These are phyloP conservation scores for Erannis defoliaria DNA, from an alignment of 2,888 invertebrate genomes.

Conservation along the genomic window DNA sequence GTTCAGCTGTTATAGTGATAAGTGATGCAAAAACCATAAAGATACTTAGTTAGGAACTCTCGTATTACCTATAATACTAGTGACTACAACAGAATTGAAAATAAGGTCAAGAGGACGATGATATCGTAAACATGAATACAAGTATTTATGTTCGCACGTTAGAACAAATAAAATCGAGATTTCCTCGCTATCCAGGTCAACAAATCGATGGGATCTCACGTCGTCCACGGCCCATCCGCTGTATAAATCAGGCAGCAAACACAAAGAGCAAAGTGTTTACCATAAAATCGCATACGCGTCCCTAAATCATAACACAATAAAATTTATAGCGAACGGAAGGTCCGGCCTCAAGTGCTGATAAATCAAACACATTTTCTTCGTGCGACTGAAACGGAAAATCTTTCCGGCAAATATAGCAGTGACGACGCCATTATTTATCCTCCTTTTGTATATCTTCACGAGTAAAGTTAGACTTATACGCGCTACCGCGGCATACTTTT, in stretches of 20 bases:
- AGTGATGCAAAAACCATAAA: too few species aligned
- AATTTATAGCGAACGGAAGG: conserved; percentile 85
- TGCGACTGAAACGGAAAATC: conserved; percentile 79
- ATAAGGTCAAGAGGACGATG: too few species aligned
- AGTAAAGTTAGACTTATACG: conserved; percentile 36
- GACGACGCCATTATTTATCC: conserved; percentile 66
- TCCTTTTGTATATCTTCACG: conserved; percentile 50
- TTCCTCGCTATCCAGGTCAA: conserved; percentile 30
- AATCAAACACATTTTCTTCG: conserved; percentile 84
- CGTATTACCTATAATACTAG: too few species aligned
- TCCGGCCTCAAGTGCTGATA: conserved; percentile 85
- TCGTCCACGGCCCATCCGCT: conserved; percentile 51
- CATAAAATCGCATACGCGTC: conserved; percentile 82
- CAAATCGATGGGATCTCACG: conserved; percentile 35
- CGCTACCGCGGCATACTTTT: conserved; percentile 48
- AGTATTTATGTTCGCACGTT: background rate
- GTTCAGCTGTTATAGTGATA: too few species aligned
- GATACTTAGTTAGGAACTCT: too few species aligned
- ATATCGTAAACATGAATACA: too few species aligned
- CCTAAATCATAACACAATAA: conserved; percentile 86
- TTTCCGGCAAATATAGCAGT: conserved; percentile 76
- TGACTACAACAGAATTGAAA: too few species aligned
- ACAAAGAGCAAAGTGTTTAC: conserved; percentile 84
- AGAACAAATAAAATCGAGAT: conserved; percentile 16
- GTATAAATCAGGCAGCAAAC: conserved; percentile 76